These are phyloP conservation scores for Cyrtodaria siliqua DNA, from an alignment of 2,888 invertebrate genomes.

Conservation along the genomic window DNA sequence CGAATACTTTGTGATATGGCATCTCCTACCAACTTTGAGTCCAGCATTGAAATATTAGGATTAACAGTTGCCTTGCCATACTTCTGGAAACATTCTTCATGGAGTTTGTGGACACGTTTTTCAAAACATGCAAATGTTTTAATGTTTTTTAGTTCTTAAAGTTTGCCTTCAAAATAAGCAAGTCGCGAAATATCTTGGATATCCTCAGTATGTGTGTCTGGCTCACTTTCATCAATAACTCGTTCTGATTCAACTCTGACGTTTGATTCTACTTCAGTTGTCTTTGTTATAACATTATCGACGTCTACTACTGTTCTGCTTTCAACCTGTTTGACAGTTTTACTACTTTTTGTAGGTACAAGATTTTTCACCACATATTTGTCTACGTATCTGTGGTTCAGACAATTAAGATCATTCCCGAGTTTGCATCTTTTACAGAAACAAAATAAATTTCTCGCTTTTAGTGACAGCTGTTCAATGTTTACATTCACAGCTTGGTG, in stretches of 20 bases:
- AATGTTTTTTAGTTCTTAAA: background rate
- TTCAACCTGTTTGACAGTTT: no score
- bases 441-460: slow-evolving; percentile 39
- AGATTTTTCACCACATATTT: background rate
- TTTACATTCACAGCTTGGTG: slow-evolving; percentile 37
- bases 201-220: no score
- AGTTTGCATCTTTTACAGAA: slow-evolving; percentile 36
- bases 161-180: slow-evolving; percentile 9
- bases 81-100: background rate
- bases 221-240: no score
- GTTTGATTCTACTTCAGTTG: no score
- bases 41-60: slow-evolving; percentile 3
- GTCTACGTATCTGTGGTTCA: slow-evolving; percentile 20
- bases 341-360: background rate
- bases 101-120: background rate
- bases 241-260: no score
- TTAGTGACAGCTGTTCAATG: slow-evolving; percentile 13
- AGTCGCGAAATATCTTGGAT: no score
- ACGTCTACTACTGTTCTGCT: no score
- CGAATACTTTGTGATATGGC: background rate
- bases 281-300: no score
- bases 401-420: slow-evolving; percentile 17
- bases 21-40: background rate
- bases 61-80: background rate
- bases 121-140: background rate